Percentiles rank a stretch among this genome's conserved stretches.
Evolutionary conservation across 2,113 vertebrate species (phyloP).

Genomic region (Rattus rattus): DNA sequence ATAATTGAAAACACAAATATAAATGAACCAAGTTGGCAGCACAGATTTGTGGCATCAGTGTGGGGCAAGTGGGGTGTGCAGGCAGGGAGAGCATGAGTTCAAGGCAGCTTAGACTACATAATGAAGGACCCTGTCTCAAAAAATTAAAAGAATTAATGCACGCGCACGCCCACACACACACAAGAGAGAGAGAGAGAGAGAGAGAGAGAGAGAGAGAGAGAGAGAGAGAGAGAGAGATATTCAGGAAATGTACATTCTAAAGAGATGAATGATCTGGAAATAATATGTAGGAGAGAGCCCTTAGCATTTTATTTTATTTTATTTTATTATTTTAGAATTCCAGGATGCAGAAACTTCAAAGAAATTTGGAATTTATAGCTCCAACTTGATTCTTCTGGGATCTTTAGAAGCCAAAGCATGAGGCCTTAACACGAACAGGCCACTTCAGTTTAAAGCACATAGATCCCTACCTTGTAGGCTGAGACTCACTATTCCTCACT

Average conservation of each 20-base stretch:
- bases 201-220: neutral
- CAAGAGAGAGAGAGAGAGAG: too few relatives aligned
- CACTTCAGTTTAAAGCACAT: neutral
- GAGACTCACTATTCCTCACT: too few relatives aligned
- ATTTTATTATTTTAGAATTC: neutral
- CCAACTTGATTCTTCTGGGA: slow-evolving; percentile 26
- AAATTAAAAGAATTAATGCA: neutral
- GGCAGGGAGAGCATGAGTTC: neutral
- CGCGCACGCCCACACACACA: neutral
- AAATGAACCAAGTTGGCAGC: too few relatives aligned
- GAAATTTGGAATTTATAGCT: neutral
- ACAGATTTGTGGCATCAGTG: neutral
- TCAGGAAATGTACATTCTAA: neutral
- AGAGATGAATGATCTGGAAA: neutral
- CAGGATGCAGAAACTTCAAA: neutral
- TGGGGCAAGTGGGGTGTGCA: neutral
- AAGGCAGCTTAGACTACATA: neutral
- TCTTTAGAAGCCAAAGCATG: neutral
- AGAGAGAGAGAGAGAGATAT: neutral
- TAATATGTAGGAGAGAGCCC: neutral
- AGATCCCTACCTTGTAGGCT: neutral
- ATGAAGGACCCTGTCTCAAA: neutral
- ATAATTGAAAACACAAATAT: neutral
- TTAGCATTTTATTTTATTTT: neutral
- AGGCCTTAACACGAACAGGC: neutral